Conservation (phyloP, 2,888 invertebrate species). For the Seira musarum region DNA sequence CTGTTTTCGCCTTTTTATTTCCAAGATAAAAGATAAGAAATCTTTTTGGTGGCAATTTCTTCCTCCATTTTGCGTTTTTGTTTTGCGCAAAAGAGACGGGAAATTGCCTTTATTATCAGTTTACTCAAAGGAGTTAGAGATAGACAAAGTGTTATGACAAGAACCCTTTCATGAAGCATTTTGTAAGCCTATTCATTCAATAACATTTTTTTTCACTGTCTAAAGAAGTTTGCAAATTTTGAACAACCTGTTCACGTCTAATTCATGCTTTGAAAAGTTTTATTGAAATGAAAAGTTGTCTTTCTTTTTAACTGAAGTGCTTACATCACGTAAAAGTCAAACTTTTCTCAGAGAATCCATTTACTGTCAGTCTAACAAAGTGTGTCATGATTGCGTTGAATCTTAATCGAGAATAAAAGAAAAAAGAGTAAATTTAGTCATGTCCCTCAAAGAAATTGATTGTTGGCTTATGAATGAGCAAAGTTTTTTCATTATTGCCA, state of each 20-base stretch:
- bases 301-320: background rate
- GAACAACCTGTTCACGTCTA: background rate
- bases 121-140: background rate
- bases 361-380: too few species aligned
- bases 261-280: background rate
- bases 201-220: background rate
- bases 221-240: background rate
- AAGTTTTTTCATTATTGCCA: too few species aligned
- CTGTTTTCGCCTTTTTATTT: too few species aligned
- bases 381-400: too few species aligned
- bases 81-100: background rate
- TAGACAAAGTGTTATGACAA: background rate
- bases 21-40: slow-evolving; percentile 4
- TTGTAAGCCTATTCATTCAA: background rate
- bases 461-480: too few species aligned
- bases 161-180: background rate
- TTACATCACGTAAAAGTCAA: too few species aligned
- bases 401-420: too few species aligned
- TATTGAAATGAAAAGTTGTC: background rate
- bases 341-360: too few species aligned
- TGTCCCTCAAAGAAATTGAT: too few species aligned
- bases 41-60: background rate
- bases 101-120: background rate
- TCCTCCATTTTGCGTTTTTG: background rate
- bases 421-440: too few species aligned